A percentile compares a stretch with the other conserved stretches of the same genome.
These are phyloP conservation scores for Chydorus sphaericus DNA, from an alignment of 2,888 invertebrate genomes.

Conservation along the genomic window DNA sequence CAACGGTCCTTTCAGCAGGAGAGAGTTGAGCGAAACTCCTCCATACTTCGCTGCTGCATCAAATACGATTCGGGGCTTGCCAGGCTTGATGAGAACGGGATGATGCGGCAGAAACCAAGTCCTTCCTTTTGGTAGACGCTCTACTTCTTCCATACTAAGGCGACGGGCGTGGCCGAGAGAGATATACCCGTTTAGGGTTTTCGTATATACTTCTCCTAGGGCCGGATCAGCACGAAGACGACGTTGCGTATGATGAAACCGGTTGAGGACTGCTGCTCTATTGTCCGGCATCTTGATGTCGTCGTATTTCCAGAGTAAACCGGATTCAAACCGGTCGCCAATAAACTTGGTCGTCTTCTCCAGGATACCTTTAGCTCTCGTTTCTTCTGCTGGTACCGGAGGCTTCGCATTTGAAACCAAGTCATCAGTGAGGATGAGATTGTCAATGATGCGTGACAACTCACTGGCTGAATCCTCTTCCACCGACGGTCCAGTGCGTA, in stretches of 20 bases:
- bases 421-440: neutral
- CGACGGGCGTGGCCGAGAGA: constrained; percentile 7
- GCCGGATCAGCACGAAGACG: neutral
- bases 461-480: no score
- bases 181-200: constrained; percentile 9
- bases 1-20: constrained; percentile 15
- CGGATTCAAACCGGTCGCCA: constrained; percentile 13
- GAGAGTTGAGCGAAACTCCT: constrained; percentile 17
- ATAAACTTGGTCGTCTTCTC: neutral
- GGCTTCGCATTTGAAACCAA: neutral
- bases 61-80: constrained; percentile 19
- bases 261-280: neutral
- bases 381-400: neutral
- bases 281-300: constrained; percentile 7
- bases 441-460: no score
- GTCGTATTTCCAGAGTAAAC: constrained; percentile 10
- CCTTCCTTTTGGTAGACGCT: neutral
- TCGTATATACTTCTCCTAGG: neutral
- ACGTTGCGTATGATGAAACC: constrained; percentile 2
- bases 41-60: constrained; percentile 16
- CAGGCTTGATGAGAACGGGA: constrained; percentile 18
- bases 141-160: neutral
- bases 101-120: constrained; percentile 20
- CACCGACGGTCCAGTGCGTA: no score
- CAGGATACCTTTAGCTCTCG: neutral